Base-by-base conservation (phyloP, 23 tunicate genomes). In the Oikopleura vanhoeffeni region DNA sequence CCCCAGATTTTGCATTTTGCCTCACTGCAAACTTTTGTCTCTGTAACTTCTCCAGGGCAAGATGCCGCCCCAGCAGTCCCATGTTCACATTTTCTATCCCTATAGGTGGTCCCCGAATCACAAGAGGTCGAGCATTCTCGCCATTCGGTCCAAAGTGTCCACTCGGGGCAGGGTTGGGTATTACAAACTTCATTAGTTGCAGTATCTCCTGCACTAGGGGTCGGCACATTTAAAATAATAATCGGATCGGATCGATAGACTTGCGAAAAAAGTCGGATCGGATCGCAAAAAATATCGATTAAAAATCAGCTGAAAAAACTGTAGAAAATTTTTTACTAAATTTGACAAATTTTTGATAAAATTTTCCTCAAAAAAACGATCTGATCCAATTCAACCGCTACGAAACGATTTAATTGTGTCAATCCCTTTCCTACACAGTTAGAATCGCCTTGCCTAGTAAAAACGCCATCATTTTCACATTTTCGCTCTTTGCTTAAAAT, bases 401-500 rank as follows among this genome's bases (percentile, higher is more conserved):
- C n/a, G n/a, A n/a, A n/a, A n/a, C n/a, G n/a, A n/a, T n/a, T n/a
- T n/a, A n/a, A n/a, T n/a, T n/a, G n/a, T n/a, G n/a, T n/a, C n/a
- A n/a, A n/a, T n/a, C n/a, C n/a, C n/a, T n/a, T n/a, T n/a, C n/a
- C n/a, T n/a, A n/a, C n/a, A n/a, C n/a, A n/a, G n/a, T n/a, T n/a
- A n/a, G n/a, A n/a, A n/a, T n/a, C n/a, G n/a, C n/a, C n/a, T n/a
- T n/a, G n/a, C n/a, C n/a, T n/a, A n/a, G n/a, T n/a, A n/a, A n/a
- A n/a, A n/a, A n/a, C n/a, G n/a, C n/a, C n/a, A n/a, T 94, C 98
- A 41, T 85, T 85, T 0, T 83, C 71, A 40, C 98, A 93, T 28
- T 84, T 76, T 75, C 98, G 86, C 76, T 77, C 38, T 76, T 89
- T 85, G 36, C 76, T 84, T 38, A 86, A 85, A 24, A 24, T 38